These are phyloP conservation scores for Gonioctena quinquepunctata DNA, from an alignment of 1,140 invertebrate species.

Conservation along the genomic window DNA sequence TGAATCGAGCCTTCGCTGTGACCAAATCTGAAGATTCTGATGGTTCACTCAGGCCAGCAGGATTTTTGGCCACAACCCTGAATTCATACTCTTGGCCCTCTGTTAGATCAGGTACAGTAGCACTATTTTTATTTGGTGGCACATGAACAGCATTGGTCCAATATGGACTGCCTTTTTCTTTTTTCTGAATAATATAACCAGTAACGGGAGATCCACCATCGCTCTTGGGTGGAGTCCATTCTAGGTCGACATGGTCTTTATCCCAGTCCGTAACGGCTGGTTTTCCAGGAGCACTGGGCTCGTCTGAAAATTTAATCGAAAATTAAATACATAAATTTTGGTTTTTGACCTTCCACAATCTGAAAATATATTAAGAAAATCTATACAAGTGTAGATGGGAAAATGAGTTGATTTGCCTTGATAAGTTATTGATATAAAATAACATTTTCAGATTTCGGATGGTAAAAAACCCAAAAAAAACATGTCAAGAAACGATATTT, in stretches of 20 bases:
- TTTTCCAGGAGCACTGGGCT: constrained; percentile 88
- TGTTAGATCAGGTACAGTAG: constrained; percentile 83
- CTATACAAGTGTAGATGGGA: too few relatives aligned
- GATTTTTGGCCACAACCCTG: constrained; percentile 92
- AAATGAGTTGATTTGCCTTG: too few relatives aligned
- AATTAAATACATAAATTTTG: too few relatives aligned
- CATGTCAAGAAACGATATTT: too few relatives aligned
- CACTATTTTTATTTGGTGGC: constrained; percentile 73
- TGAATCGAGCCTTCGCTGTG: constrained; percentile 81
- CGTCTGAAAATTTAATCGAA: constrained; percentile 70
- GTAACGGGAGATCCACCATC: constrained; percentile 91
- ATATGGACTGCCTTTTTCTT: constrained; percentile 89
- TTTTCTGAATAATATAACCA: constrained; percentile 95
- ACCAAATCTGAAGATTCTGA: constrained; percentile 90
- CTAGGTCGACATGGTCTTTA: constrained; percentile 87
- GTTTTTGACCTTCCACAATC: too few relatives aligned
- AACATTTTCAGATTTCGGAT: too few relatives aligned
- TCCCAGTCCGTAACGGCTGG: constrained; percentile 90
- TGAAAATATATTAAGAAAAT: too few relatives aligned
- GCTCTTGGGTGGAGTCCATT: constrained; percentile 83
- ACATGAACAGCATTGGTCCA: constrained; percentile 90
- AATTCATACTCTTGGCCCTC: constrained; percentile 98
- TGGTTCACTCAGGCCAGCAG: constrained; percentile 93
- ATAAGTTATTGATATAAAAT: too few relatives aligned
- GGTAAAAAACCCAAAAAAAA: too few relatives aligned